These are phyloP conservation scores for Mormoops blainvillei DNA, from an alignment of 2,113 vertebrate species.

Conservation along the genomic window DNA sequence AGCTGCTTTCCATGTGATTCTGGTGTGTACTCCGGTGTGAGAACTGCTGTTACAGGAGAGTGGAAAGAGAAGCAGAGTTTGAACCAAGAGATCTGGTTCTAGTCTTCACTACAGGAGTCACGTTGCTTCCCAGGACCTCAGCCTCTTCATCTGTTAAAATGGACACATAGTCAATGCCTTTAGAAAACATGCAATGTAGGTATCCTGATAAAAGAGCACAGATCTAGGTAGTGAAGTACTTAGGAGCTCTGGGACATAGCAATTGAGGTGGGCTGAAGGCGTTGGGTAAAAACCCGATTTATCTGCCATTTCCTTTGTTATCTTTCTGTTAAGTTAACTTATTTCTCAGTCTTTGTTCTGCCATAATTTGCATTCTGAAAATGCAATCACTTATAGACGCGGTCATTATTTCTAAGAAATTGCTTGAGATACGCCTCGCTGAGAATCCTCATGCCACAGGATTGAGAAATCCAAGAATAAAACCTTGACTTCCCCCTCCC, in stretches of 20 bases:
- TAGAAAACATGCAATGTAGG: neutral
- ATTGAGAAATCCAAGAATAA: neutral
- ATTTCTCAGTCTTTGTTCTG: neutral
- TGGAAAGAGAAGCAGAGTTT: neutral
- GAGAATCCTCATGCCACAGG: neutral
- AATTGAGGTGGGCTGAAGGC: fast-evolving
- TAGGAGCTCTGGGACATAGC: neutral
- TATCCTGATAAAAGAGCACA: neutral
- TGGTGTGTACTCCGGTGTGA: neutral
- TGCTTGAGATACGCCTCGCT: neutral
- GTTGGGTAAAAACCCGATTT: neutral
- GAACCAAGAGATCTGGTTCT: neutral
- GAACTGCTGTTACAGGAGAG: neutral
- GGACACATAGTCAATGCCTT: neutral
- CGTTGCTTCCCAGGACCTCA: neutral
- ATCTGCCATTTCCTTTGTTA: neutral
- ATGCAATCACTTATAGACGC: neutral
- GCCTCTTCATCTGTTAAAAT: neutral
- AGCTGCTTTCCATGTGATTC: neutral
- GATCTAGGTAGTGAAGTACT: neutral
- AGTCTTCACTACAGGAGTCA: neutral
- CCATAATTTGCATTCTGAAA: neutral
- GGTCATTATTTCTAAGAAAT: neutral
- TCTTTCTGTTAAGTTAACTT: neutral
- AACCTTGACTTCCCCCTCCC: neutral